phyloP scores from a whole-genome alignment of 2,888 invertebrate species.

The Drosophila niveifrons region DNA sequence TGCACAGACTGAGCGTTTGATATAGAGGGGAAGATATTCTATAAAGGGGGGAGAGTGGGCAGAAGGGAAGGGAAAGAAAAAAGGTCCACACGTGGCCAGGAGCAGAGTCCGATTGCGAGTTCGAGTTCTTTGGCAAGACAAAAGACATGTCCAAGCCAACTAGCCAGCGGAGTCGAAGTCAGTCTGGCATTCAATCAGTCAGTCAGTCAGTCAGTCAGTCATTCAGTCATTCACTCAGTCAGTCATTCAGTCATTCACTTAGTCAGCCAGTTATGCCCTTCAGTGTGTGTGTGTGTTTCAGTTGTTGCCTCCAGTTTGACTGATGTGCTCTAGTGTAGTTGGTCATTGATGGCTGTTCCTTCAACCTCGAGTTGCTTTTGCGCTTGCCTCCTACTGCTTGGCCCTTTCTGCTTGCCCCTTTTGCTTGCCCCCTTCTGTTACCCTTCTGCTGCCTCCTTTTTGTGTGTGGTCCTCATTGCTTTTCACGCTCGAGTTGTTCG shows the following conservation, averaged over 20 bases:
- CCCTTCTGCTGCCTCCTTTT: not conserved
- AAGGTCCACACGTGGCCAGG: slow-evolving; percentile 16
- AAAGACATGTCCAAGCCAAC: slow-evolving; percentile 43
- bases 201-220: slow-evolving; percentile 26
- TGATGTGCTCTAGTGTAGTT: slow-evolving; percentile 31
- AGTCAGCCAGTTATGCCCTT: not conserved
- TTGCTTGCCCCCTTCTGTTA: not conserved
- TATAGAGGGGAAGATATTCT: too few relatives aligned
- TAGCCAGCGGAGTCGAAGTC: not conserved
- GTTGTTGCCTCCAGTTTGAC: slow-evolving; percentile 35
- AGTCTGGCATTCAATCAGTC: not conserved
- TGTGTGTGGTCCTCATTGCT: slow-evolving; percentile 31
- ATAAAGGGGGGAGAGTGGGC: not conserved
- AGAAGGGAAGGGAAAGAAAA: not conserved
- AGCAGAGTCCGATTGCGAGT: not conserved
- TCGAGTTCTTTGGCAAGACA: slow-evolving; percentile 46
- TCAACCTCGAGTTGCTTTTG: not conserved
- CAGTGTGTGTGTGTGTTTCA: slow-evolving; percentile 1
- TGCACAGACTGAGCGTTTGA: slow-evolving; percentile 21
- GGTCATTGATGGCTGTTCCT: slow-evolving; percentile 26
- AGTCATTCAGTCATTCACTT: slow-evolving; percentile 3
- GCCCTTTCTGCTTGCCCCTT: not conserved
- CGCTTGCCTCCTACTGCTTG: too few relatives aligned
- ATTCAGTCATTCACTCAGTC: not conserved
- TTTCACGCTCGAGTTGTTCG: slow-evolving; percentile 65